These are phyloP conservation scores for Calameuta idolon DNA, from an alignment of 2,888 invertebrate species.

Conservation along the genomic window DNA sequence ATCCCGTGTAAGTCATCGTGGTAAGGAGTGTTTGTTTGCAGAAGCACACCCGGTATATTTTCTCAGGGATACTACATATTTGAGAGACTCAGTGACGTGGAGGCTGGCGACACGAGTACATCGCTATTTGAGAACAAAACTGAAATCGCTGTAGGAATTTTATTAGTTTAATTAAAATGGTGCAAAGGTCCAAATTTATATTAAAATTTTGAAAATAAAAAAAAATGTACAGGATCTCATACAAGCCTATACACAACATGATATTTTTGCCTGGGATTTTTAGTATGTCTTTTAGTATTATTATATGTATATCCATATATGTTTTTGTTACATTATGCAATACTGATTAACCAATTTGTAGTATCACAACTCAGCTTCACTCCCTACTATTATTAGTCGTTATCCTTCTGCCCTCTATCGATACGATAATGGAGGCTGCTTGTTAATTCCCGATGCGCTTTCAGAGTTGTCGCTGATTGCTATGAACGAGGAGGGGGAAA, in stretches of 20 bases:
- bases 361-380: too few relatives aligned
- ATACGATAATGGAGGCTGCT: too few relatives aligned
- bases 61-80: neutral
- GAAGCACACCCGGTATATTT: constrained; percentile 16
- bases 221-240: neutral
- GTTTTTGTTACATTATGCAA: too few relatives aligned
- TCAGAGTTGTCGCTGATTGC: neutral
- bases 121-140: neutral
- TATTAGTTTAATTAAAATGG: neutral
- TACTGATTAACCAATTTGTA: too few relatives aligned
- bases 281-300: neutral
- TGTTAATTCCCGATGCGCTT: neutral
- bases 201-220: neutral
- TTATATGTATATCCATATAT: too few relatives aligned
- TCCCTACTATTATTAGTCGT: too few relatives aligned
- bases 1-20: neutral
- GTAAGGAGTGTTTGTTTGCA: constrained; percentile 22
- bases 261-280: neutral
- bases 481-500: neutral
- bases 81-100: neutral
- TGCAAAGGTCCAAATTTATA: too few relatives aligned
- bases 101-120: neutral
- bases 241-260: neutral
- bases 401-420: too few relatives aligned
- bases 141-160: neutral